A percentile compares a stretch with the other conserved stretches of the same genome.
These are phyloP conservation scores for Eustalomyia histrio DNA, from an alignment of 2,888 invertebrate species.

Conservation along the genomic window DNA sequence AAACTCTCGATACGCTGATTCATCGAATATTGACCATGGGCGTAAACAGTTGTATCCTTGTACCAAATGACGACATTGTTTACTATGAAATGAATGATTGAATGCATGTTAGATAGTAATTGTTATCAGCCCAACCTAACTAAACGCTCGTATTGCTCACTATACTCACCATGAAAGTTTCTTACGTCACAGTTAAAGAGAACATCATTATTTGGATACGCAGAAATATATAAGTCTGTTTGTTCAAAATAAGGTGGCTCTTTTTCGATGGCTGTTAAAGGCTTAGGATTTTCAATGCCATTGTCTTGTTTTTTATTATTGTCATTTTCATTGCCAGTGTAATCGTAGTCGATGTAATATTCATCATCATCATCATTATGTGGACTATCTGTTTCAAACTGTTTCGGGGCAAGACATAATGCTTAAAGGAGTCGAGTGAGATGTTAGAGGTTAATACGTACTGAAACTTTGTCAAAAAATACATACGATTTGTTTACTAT, in stretches of 20 bases:
- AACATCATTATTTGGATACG: constrained; percentile 72
- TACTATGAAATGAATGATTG: constrained; percentile 64
- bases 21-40: constrained; percentile 70
- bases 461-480: constrained; percentile 38
- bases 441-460: constrained; percentile 41
- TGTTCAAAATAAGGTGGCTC: constrained; percentile 73
- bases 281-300: constrained; percentile 27
- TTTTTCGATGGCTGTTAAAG: constrained; percentile 21
- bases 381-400: constrained; percentile 11
- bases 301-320: constrained; percentile 60
- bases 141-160: background rate
- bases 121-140: background rate
- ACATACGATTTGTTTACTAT: constrained; percentile 18
- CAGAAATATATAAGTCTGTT: constrained; percentile 67
- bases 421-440: constrained; percentile 50
- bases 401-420: constrained; percentile 21
- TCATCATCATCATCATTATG: constrained; percentile 48
- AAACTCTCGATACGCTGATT: constrained; percentile 70
- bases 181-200: constrained; percentile 74
- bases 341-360: constrained; percentile 71
- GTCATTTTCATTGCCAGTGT: constrained; percentile 63
- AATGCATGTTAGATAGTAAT: background rate
- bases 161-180: constrained; percentile 74
- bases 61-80: constrained; percentile 76
- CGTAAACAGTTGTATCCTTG: constrained; percentile 70